These are phyloP conservation scores for Pristionchus exspectatus DNA, from an alignment of 2,888 invertebrate species.

Conservation along the genomic window DNA sequence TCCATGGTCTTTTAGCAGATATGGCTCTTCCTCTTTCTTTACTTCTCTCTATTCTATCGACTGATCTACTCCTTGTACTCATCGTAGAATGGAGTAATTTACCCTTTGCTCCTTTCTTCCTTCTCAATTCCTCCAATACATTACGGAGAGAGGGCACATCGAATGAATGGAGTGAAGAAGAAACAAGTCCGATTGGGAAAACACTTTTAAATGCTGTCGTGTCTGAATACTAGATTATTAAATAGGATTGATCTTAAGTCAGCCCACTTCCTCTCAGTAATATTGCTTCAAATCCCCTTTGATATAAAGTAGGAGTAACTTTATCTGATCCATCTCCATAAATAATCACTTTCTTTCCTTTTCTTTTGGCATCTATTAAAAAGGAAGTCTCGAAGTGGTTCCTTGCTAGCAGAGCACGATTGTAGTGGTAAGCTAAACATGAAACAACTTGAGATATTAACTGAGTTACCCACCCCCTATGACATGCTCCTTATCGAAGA, in stretches of 20 bases:
- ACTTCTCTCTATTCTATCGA: conserved; percentile 17
- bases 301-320: conserved; percentile 61
- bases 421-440: conserved; percentile 62
- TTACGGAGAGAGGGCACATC: conserved; percentile 2
- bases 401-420: conserved; percentile 61
- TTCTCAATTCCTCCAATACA: not conserved
- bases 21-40: not conserved
- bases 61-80: conserved; percentile 25
- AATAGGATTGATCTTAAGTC: not conserved
- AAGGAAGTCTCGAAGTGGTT: conserved; percentile 58
- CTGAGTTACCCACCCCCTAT: conserved; percentile 13
- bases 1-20: conserved; percentile 21
- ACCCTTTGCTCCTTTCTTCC: conserved; percentile 30
- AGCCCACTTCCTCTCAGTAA: conserved; percentile 64
- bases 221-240: not conserved
- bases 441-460: not conserved
- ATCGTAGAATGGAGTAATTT: conserved; percentile 32
- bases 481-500: conserved; percentile 11
- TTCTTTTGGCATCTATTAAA: conserved; percentile 57
- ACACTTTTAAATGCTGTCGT: conserved; percentile 1
- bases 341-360: conserved; percentile 39
- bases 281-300: conserved; percentile 65
- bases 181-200: not conserved
- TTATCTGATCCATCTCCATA: conserved; percentile 58
- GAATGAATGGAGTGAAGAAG: not conserved